phyloP scores from a whole-genome alignment of 2,888 invertebrate species.

The Pristionchus arcanus region DNA sequence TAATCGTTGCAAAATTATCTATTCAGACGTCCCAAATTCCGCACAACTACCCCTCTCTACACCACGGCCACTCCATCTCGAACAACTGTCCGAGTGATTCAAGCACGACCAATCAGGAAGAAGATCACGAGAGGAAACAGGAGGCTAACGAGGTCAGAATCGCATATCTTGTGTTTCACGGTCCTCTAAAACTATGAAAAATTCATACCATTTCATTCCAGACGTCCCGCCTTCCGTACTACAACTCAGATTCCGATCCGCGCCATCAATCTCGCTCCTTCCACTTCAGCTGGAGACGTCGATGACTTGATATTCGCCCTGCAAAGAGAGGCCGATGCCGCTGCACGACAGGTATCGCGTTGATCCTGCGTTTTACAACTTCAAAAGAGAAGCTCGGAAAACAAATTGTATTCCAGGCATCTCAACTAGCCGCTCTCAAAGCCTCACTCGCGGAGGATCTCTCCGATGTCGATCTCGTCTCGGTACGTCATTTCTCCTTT shows the following conservation, averaged over 20 bases:
- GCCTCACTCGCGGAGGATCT: slow-evolving; percentile 28
- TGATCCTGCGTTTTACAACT: neutral
- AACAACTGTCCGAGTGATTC: neutral
- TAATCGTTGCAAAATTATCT: neutral
- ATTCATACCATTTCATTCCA: neutral
- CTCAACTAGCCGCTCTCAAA: neutral
- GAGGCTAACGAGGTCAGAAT: slow-evolving; percentile 1
- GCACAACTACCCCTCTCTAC: neutral
- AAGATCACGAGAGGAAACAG: neutral
- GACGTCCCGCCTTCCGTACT: slow-evolving; percentile 10
- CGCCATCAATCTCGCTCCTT: neutral
- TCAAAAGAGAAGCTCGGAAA: neutral
- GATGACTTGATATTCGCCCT: slow-evolving; percentile 33
- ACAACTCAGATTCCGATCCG: slow-evolving; percentile 25
- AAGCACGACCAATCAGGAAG: slow-evolving; percentile 11
- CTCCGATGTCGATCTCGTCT: slow-evolving; percentile 34
- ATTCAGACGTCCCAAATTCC: slow-evolving; percentile 16
- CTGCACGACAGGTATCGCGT: slow-evolving; percentile 7
- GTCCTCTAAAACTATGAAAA: neutral
- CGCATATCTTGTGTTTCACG: neutral
- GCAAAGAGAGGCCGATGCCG: slow-evolving; percentile 16
- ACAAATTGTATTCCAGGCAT: neutral
- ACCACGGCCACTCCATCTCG: neutral
- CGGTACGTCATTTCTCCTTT: neutral
- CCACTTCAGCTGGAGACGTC: neutral